phyloP scores from a whole-genome alignment of 2,797 vertebrate species.

The Centropyge bicolor region DNA sequence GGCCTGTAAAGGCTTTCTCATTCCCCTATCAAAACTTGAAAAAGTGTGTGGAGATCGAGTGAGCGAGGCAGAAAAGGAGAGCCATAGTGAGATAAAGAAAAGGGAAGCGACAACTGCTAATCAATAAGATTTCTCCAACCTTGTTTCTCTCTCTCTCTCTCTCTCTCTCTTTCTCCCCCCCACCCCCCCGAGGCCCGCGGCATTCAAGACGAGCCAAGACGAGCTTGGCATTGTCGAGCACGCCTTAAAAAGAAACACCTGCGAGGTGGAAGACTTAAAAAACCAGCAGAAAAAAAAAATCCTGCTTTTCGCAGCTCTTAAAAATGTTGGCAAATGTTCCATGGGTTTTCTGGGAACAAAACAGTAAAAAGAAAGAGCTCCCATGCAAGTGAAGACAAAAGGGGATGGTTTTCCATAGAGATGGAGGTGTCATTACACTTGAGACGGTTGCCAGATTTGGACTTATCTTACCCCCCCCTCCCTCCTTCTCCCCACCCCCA shows the following conservation, averaged over 20 bases:
- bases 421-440: conserved; percentile 84
- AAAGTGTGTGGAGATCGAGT: conserved; percentile 63
- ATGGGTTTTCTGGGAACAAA: conserved; percentile 83
- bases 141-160: conserved; percentile 47
- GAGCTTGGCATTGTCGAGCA: conserved; percentile 84
- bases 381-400: conserved; percentile 84
- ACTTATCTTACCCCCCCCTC: conserved; percentile 67
- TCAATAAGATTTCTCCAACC: conserved; percentile 84
- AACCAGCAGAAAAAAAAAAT: conserved; percentile 74
- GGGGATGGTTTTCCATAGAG: conserved; percentile 82
- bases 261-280: conserved; percentile 85
- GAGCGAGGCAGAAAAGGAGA: conserved; percentile 66
- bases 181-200: conserved; percentile 66
- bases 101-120: conserved; percentile 80
- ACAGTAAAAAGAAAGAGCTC: conserved; percentile 82
- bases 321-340: conserved; percentile 86
- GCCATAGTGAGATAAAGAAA: conserved; percentile 71
- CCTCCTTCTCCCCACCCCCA: conserved; percentile 29
- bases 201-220: conserved; percentile 84
- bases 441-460: conserved; percentile 83
- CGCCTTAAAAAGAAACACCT: conserved; percentile 87
- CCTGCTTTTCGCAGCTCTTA: conserved; percentile 85
- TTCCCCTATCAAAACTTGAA: conserved; percentile 60
- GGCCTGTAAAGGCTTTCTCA: conserved; percentile 71
- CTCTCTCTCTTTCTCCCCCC: too few species aligned